Percentiles rank a stretch among this genome's conserved stretches.
Conservation (phyloP, 2,113 vertebrate species). For the Danionella cerebrum region DNA sequence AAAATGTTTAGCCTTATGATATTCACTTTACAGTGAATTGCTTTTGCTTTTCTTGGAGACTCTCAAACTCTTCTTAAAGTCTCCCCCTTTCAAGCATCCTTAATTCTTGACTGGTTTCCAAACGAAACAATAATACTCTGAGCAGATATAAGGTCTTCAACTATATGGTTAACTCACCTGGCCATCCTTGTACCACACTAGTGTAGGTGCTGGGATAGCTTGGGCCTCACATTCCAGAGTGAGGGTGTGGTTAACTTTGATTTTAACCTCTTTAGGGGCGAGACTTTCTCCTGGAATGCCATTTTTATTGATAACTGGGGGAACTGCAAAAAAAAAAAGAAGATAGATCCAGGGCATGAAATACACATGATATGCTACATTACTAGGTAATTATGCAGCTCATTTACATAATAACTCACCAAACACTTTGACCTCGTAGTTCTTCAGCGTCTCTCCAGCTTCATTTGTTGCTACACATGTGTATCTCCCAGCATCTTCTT, state of each 20-base stretch:
- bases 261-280: conserved; percentile 85
- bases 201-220: conserved; percentile 74
- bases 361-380: too few relatives aligned
- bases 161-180: conserved; percentile 64
- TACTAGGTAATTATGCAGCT: neutral
- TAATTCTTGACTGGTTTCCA: too few relatives aligned
- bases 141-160: too few relatives aligned
- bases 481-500: conserved; percentile 78
- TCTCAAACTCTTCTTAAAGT: too few relatives aligned
- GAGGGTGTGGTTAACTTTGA: conserved; percentile 84
- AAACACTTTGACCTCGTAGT: conserved; percentile 88
- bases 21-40: too few relatives aligned
- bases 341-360: neutral
- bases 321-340: conserved; percentile 64
- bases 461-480: conserved; percentile 92
- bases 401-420: conserved; percentile 72
- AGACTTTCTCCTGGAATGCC: conserved; percentile 69
- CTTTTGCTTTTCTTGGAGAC: too few relatives aligned
- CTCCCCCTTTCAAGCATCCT: too few relatives aligned
- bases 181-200: conserved; percentile 95
- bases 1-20: too few relatives aligned
- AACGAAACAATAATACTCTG: too few relatives aligned
- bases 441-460: conserved; percentile 82
- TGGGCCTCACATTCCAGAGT: conserved; percentile 84
- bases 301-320: conserved; percentile 84